Evolutionary conservation across 2,888 invertebrate genomes (phyloP).

Genomic region (Listrodromus nycthemerus): DNA sequence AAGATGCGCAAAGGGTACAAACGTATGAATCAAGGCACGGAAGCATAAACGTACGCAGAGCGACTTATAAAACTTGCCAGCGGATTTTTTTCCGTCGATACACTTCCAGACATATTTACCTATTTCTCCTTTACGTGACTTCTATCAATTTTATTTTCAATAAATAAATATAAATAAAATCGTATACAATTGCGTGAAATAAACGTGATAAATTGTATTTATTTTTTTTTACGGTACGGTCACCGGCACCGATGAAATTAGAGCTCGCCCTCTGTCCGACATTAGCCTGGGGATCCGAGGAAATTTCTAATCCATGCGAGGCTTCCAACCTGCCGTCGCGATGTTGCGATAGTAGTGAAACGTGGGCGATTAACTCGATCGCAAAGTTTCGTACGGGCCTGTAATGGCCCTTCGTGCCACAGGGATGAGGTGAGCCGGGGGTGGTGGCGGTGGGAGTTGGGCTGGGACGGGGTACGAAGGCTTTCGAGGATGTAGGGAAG

Average conservation of each 20-base stretch:
- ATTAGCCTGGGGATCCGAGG: constrained; percentile 20
- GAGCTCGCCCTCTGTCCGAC: background rate
- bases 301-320: constrained; percentile 51
- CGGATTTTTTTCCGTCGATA: too few relatives aligned
- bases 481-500: constrained; percentile 15
- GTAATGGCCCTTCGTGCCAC: constrained; percentile 54
- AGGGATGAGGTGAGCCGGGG: constrained; percentile 6
- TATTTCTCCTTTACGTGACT: too few relatives aligned
- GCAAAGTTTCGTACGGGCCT: constrained; percentile 59
- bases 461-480: background rate
- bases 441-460: background rate
- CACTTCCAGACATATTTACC: too few relatives aligned
- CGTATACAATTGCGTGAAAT: too few relatives aligned
- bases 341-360: constrained; percentile 41
- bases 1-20: too few relatives aligned
- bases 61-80: too few relatives aligned
- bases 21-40: too few relatives aligned
- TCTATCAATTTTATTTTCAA: too few relatives aligned
- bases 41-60: too few relatives aligned
- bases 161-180: too few relatives aligned
- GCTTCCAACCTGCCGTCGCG: constrained; percentile 36
- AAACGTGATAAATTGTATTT: too few relatives aligned
- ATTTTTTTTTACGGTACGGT: background rate
- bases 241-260: background rate
- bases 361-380: constrained; percentile 61